A percentile compares a stretch with the other conserved stretches of the same genome.
phyloP scores from a whole-genome alignment of 53 echinoderm and acorn worm species.

The Temnopleurus reevesii region DNA sequence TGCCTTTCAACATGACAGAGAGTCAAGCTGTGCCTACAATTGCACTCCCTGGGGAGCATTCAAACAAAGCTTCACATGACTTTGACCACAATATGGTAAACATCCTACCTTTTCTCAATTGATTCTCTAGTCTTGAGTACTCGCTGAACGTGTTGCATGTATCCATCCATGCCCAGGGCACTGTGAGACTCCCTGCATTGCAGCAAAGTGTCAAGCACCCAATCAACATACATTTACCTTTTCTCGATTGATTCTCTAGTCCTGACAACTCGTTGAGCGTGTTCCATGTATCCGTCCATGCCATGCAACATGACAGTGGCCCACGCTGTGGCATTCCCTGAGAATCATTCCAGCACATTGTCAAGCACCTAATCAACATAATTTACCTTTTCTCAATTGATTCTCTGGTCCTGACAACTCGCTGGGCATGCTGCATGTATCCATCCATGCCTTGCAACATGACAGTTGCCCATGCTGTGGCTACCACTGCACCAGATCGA shows the following conservation, averaged over 20 bases:
- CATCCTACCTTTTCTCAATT: conserved; percentile 79
- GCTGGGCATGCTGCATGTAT: conserved; percentile 67
- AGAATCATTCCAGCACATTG: too few species aligned
- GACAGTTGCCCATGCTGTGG: conserved; percentile 81
- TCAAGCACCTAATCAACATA: too few species aligned
- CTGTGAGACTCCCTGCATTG: too few species aligned
- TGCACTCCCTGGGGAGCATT: too few species aligned
- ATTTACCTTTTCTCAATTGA: conserved; percentile 78
- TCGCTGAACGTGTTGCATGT: conserved; percentile 63
- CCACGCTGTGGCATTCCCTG: too few species aligned
- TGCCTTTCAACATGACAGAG: conserved; percentile 70
- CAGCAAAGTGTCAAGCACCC: too few species aligned
- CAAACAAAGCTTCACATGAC: too few species aligned
- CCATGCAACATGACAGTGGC: conserved; percentile 77
- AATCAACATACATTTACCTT: too few species aligned
- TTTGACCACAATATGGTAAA: too few species aligned
- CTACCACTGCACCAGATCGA: conserved; percentile 87
- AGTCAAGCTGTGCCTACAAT: conserved; percentile 83
- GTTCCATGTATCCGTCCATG: conserved; percentile 67
- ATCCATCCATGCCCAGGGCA: conserved; percentile 77
- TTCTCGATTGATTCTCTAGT: conserved; percentile 76
- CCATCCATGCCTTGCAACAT: conserved; percentile 74
- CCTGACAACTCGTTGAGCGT: conserved; percentile 66
- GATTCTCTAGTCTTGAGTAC: conserved; percentile 71
- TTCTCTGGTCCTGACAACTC: conserved; percentile 69